Conservation (phyloP, 2,888 invertebrate species). For the Amblyjoppa fuscipennis region DNA sequence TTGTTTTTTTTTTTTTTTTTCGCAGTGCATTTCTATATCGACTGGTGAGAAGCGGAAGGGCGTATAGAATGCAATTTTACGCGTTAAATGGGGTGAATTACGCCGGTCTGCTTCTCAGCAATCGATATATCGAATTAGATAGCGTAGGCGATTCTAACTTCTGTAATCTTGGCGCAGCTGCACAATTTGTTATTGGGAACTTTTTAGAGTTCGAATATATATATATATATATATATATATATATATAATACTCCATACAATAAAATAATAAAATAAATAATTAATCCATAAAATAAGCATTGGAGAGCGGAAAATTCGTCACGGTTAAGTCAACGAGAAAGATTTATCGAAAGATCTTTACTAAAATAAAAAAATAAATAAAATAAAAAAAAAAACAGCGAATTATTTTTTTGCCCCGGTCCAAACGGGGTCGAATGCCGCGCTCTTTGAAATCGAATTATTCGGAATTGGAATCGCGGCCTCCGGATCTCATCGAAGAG, state of each 20-base stretch:
- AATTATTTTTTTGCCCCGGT: neutral
- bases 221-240: neutral
- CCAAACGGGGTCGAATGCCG: neutral
- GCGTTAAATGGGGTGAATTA: too few species aligned
- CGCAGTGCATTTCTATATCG: too few species aligned
- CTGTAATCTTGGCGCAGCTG: neutral
- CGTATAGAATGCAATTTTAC: too few species aligned
- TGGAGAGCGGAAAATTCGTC: neutral
- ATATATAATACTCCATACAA: neutral
- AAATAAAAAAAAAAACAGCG: neutral
- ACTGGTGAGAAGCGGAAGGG: too few species aligned
- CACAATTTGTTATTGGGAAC: neutral
- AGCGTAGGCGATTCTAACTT: neutral
- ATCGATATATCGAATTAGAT: too few species aligned
- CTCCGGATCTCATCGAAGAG: slow-evolving; percentile 11
- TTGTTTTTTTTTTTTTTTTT: too few species aligned
- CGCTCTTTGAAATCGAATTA: slow-evolving; percentile 9
- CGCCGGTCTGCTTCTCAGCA: too few species aligned
- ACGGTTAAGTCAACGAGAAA: neutral
- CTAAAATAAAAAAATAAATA: neutral
- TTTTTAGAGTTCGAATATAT: neutral
- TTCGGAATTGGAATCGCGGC: neutral
- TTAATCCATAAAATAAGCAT: neutral
- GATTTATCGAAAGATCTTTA: slow-evolving; percentile 16
- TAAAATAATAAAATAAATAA: too few species aligned